These are phyloP conservation scores for Yponomeuta sedellus DNA, from an alignment of 2,888 invertebrate genomes.

Conservation along the genomic window DNA sequence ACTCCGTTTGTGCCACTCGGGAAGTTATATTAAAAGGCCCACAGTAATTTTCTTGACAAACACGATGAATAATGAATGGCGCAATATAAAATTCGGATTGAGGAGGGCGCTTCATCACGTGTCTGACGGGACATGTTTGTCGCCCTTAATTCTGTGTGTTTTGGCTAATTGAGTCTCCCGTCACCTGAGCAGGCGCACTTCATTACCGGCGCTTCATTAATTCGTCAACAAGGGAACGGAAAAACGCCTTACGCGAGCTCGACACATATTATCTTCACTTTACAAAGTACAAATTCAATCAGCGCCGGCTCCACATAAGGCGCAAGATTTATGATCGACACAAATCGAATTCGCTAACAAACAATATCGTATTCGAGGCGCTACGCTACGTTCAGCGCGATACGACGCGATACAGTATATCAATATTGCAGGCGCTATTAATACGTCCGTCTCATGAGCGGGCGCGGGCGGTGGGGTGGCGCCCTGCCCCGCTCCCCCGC, in stretches of 20 bases:
- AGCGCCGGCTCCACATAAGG: conserved; percentile 71
- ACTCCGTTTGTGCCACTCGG: conserved; percentile 39
- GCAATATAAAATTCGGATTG: conserved; percentile 73
- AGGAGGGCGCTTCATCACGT: conserved; percentile 60
- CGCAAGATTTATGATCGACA: conserved; percentile 76
- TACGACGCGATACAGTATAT: conserved; percentile 64
- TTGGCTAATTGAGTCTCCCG: conserved; percentile 70
- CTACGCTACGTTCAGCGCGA: conserved; percentile 61
- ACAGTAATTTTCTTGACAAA: conserved; percentile 73
- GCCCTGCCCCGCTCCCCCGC: conserved; percentile 58
- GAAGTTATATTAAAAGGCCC: conserved; percentile 76
- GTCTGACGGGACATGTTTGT: conserved; percentile 63
- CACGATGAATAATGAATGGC: conserved; percentile 70
- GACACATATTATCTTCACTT: conserved; percentile 43
- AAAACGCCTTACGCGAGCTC: conserved; percentile 6
- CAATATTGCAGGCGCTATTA: conserved; percentile 77
- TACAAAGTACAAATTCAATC: conserved; percentile 63
- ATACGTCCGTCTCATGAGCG: conserved; percentile 76
- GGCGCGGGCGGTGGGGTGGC: conserved; percentile 36
- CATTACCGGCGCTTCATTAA: conserved; percentile 45
- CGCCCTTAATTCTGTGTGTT: conserved; percentile 72
- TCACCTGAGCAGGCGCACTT: conserved; percentile 44
- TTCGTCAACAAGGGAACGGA: conserved; percentile 44
- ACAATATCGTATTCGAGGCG: conserved; percentile 73
- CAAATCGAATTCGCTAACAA: conserved; percentile 76